phyloP scores from a whole-genome alignment of 1,140 invertebrate species.

The Ips nitidus region DNA sequence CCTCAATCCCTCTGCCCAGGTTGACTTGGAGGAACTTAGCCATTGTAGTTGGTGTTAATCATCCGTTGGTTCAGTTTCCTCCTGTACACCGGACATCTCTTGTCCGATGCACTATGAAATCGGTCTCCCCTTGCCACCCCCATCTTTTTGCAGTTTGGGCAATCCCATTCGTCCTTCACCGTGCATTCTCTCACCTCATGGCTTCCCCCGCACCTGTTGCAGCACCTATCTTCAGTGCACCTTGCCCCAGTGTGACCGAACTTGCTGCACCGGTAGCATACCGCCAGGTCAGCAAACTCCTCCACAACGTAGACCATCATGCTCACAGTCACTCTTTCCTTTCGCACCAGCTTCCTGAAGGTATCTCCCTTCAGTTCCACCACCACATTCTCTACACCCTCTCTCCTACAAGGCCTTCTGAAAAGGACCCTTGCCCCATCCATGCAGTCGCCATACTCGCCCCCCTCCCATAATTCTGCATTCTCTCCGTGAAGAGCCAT shows the following conservation, averaged over 20 bases:
- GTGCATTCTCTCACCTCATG: background rate
- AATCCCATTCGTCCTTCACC: background rate
- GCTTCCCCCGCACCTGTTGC: background rate
- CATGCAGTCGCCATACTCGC: background rate
- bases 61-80: background rate
- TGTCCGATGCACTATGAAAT: background rate
- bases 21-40: background rate
- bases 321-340: background rate
- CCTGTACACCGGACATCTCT: constrained; percentile 2
- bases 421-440: background rate
- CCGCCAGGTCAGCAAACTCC: background rate
- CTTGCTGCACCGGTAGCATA: background rate
- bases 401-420: background rate
- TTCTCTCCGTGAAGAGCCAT: background rate
- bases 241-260: background rate
- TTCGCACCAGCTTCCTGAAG: background rate
- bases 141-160: constrained; percentile 3
- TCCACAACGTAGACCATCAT: background rate
- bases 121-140: background rate
- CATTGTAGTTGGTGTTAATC: background rate
- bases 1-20: background rate
- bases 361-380: background rate
- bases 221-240: background rate
- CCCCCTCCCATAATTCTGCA: background rate
- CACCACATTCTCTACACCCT: background rate